Percentiles rank a stretch among this genome's conserved stretches.
These are phyloP conservation scores for Trichonephila clavata DNA, from an alignment of 1,140 invertebrate genomes.

Conservation along the genomic window DNA sequence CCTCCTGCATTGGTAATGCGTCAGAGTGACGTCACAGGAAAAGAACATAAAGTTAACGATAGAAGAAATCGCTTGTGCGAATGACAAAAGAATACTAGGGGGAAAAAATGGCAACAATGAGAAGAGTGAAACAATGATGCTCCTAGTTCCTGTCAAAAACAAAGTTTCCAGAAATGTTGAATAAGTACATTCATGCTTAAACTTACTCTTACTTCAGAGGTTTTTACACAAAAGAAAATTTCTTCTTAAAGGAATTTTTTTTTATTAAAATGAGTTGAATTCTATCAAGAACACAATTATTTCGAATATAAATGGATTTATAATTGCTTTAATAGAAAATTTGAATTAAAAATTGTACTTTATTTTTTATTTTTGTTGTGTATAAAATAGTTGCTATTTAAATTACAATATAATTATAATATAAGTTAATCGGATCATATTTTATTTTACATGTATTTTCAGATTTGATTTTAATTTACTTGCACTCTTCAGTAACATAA, in stretches of 20 bases:
- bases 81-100: background rate
- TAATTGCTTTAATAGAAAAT: background rate
- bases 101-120: background rate
- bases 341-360: no score
- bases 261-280: background rate
- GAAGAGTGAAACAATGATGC: background rate
- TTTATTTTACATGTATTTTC: no score
- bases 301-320: background rate
- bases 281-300: background rate
- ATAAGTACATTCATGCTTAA: background rate
- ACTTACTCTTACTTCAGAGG: background rate
- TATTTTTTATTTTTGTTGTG: no score
- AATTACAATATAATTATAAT: no score
- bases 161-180: background rate
- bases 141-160: background rate
- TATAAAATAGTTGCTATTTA: no score
- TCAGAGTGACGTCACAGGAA: background rate
- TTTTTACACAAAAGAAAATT: no score
- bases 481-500: no score
- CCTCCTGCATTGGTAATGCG: background rate
- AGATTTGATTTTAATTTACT: no score
- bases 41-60: background rate
- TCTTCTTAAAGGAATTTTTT: no score
- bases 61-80: background rate
- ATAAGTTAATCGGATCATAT: no score